These are phyloP conservation scores for Corticium candelabrum DNA, from an alignment of 37 sponge, comb jelly and placozoan species.

Conservation along the genomic window DNA sequence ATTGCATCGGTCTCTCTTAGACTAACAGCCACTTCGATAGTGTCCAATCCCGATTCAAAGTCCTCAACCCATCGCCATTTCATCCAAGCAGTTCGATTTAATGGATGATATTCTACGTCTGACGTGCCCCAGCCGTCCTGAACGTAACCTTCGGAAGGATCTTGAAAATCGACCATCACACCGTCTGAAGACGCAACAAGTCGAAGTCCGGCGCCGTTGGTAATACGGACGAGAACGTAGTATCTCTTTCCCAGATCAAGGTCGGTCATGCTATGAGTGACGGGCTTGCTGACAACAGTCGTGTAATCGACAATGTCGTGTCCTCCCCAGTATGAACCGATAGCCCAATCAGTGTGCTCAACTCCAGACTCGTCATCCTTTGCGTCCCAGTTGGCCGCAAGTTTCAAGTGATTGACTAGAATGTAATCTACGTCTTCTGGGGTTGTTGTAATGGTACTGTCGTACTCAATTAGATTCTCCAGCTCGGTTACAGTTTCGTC, in stretches of 20 bases:
- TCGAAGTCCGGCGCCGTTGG: constrained; percentile 56
- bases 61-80: constrained; percentile 1
- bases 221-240: constrained; percentile 45
- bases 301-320: constrained; percentile 26
- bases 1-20: not conserved
- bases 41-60: not conserved
- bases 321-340: constrained; percentile 35
- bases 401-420: not conserved
- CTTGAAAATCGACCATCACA: not conserved
- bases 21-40: not conserved
- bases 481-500: constrained; percentile 55
- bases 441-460: constrained; percentile 31
- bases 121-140: constrained; percentile 3
- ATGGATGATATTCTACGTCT: not conserved
- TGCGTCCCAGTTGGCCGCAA: constrained; percentile 47
- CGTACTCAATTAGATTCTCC: constrained; percentile 10
- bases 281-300: constrained; percentile 8
- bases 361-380: constrained; percentile 57
- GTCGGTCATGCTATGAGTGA: constrained; percentile 29
- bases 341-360: constrained; percentile 57
- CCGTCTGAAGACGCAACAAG: not conserved
- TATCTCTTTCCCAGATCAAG: constrained; percentile 10
- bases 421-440: constrained; percentile 28
- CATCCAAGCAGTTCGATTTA: not conserved
- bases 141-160: not conserved